Percentiles rank a stretch among this genome's conserved stretches.
Evolutionary conservation across 1,140 invertebrate genomes (phyloP).

Genomic region (Limonius californicus): DNA sequence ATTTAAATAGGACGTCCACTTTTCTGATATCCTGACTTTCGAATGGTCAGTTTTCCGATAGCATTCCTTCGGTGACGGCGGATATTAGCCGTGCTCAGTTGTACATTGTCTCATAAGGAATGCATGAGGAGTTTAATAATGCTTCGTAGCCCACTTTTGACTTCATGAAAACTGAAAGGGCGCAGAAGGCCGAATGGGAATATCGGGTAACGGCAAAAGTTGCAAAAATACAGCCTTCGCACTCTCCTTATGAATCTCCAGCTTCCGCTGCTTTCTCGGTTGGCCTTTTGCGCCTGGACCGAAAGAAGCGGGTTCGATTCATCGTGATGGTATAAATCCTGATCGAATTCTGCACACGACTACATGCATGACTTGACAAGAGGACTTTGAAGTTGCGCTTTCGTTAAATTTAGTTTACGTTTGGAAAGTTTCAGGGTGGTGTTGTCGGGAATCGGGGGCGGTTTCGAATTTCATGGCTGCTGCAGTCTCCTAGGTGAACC

Average conservation of each 20-base stretch:
- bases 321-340: constrained; percentile 16
- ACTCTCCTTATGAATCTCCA: not conserved
- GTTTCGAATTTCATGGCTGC: constrained; percentile 25
- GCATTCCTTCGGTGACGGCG: too few species aligned
- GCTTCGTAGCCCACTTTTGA: not conserved
- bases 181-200: too few species aligned
- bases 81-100: too few species aligned
- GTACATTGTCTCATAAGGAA: constrained; percentile 4
- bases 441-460: constrained; percentile 22
- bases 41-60: too few species aligned
- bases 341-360: constrained; percentile 25
- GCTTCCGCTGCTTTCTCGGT: not conserved
- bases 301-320: not conserved
- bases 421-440: constrained; percentile 34
- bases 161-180: not conserved
- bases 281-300: not conserved
- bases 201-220: too few species aligned
- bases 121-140: constrained; percentile 1
- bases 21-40: too few species aligned
- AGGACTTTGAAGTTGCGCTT: constrained; percentile 35
- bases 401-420: constrained; percentile 39
- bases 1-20: too few species aligned
- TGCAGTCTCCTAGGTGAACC: constrained; percentile 34
- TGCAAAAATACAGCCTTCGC: too few species aligned
- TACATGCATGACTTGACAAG: constrained; percentile 18